A percentile compares a stretch with the other conserved stretches of the same genome.
These are phyloP conservation scores for Ctena decussata DNA, from an alignment of 2,888 invertebrate species.

Conservation along the genomic window DNA sequence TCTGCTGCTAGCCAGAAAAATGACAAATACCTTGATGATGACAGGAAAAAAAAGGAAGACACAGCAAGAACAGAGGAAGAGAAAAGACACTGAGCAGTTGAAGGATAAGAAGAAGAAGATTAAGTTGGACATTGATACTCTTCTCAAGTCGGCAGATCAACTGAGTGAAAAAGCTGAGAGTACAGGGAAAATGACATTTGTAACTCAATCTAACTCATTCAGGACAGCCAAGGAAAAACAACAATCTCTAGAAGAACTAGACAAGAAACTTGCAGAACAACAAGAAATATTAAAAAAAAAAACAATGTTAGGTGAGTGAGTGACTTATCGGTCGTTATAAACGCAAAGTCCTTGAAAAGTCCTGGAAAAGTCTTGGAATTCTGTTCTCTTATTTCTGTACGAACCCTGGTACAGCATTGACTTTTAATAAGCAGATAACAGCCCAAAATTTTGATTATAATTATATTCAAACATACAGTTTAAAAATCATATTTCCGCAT, in stretches of 20 bases:
- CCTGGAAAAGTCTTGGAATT: conserved; percentile 5
- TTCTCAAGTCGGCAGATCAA: conserved; percentile 24
- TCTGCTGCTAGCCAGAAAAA: conserved; percentile 42
- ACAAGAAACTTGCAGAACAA: background rate
- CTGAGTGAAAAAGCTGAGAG: conserved; percentile 40
- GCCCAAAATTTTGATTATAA: too few species aligned
- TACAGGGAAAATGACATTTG: conserved; percentile 34
- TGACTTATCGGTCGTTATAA: background rate
- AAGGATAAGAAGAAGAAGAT: conserved; percentile 24
- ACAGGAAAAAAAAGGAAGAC: conserved; percentile 19
- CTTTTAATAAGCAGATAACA: too few species aligned
- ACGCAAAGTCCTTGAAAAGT: background rate
- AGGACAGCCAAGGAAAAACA: conserved; percentile 34
- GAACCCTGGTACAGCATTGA: background rate
- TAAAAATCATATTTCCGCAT: too few species aligned
- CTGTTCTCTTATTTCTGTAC: background rate
- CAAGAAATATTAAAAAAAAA: background rate
- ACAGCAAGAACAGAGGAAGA: conserved; percentile 14
- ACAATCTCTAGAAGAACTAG: conserved; percentile 6
- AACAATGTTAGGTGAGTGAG: background rate
- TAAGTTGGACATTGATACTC: background rate
- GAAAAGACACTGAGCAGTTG: conserved; percentile 27
- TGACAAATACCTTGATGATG: conserved; percentile 24
- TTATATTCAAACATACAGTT: too few species aligned
- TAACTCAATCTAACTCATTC: conserved; percentile 35